Conservation (phyloP, 2,888 invertebrate species). For the Agrilus cyanescens region DNA sequence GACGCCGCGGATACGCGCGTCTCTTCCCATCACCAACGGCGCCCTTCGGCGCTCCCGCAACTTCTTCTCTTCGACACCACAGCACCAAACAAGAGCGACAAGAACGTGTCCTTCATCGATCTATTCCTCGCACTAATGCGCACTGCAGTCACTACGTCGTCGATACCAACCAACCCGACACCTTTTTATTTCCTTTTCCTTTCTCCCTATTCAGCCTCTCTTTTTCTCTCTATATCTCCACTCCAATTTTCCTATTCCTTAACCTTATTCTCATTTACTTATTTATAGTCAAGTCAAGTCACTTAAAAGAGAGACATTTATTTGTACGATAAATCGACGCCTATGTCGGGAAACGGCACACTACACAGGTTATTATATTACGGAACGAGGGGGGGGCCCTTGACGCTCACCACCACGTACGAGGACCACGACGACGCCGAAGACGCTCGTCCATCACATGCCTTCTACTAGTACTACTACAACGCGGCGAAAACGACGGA, state of each 20-base stretch:
- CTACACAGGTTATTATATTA: neutral
- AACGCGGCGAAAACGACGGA: slow-evolving; percentile 8
- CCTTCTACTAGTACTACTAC: slow-evolving; percentile 7
- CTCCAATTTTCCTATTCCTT: no score
- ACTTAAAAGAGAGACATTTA: no score
- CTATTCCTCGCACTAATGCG: slow-evolving; percentile 22
- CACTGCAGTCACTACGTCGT: slow-evolving; percentile 20
- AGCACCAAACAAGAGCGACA: slow-evolving; percentile 5
- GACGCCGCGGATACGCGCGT: slow-evolving; percentile 30
- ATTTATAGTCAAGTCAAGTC: no score
- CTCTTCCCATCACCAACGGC: slow-evolving; percentile 29
- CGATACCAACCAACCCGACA: slow-evolving; percentile 5
- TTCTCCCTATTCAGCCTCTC: no score
- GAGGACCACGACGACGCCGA: slow-evolving; percentile 17
- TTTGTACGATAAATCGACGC: no score
- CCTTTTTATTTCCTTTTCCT: no score
- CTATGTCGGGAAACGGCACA: no score
- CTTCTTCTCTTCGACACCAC: no score
- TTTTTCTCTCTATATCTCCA: no score
- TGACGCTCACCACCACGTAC: slow-evolving; percentile 19
- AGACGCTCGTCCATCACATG: slow-evolving; percentile 8
- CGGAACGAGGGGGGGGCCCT: slow-evolving; percentile 14
- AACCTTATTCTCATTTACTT: no score
- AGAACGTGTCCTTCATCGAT: slow-evolving; percentile 26
- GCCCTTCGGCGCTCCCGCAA: slow-evolving; percentile 17